A percentile compares a stretch with the other conserved stretches of the same genome.
phyloP scores from a whole-genome alignment of 2,113 vertebrate genomes.

The Tringa solitaria region DNA sequence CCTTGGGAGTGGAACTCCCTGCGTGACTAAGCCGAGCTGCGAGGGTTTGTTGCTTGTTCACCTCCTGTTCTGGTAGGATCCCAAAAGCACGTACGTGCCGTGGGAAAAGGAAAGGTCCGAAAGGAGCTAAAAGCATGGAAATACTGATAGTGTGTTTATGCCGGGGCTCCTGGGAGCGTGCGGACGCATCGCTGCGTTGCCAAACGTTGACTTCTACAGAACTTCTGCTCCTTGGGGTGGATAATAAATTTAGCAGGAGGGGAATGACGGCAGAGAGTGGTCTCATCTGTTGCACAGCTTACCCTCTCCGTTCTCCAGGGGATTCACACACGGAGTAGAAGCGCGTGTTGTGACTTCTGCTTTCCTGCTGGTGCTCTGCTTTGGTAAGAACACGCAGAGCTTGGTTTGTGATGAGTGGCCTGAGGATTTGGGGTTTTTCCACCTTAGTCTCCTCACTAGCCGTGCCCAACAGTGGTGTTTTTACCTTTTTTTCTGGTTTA shows the following conservation, averaged over 20 bases:
- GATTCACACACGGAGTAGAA: not conserved
- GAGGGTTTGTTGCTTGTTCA: not conserved
- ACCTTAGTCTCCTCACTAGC: not conserved
- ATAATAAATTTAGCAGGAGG: not conserved
- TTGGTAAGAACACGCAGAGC: not conserved
- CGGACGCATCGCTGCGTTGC: accelerated
- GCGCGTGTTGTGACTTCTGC: not conserved
- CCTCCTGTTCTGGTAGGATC: not conserved
- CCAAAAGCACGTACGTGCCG: accelerated
- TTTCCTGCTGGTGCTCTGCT: not conserved
- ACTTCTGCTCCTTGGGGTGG: not conserved
- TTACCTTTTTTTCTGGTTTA: not conserved
- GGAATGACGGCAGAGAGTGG: not conserved
- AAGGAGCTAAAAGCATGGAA: not conserved
- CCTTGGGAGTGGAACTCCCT: not conserved
- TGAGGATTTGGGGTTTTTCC: not conserved
- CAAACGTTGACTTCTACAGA: not conserved
- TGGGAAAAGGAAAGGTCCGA: slow-evolving; percentile 9
- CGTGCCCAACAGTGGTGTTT: not conserved
- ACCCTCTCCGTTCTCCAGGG: not conserved
- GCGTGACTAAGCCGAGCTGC: not conserved
- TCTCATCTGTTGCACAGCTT: slow-evolving; percentile 14
- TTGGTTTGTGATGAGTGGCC: not conserved
- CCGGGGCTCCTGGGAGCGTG: not conserved
- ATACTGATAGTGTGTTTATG: not conserved